phyloP scores from a whole-genome alignment of 2,113 vertebrate species.

The Melanostigma gelatinosum region DNA sequence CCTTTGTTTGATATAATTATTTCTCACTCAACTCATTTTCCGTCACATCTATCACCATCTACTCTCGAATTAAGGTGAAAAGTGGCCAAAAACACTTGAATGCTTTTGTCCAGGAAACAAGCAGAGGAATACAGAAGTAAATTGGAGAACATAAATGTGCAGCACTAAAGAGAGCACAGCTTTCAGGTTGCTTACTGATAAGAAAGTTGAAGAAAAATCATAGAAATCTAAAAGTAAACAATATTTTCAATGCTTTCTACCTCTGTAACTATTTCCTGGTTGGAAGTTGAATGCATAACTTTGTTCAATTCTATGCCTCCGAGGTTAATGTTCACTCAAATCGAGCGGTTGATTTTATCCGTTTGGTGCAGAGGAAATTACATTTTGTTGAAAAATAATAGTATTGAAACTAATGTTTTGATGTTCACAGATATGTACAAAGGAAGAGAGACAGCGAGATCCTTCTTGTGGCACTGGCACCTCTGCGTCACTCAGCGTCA shows the following conservation, averaged over 20 bases:
- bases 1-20: too few species aligned
- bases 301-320: neutral
- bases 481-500: too few species aligned
- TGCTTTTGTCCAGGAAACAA: neutral
- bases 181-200: neutral
- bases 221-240: neutral
- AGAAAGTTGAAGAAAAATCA: neutral
- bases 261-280: neutral
- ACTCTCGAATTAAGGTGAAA: neutral
- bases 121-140: neutral
- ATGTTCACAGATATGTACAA: conserved; percentile 13
- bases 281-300: neutral
- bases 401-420: neutral
- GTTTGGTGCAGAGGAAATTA: neutral
- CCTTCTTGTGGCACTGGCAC: too few species aligned
- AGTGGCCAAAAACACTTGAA: neutral
- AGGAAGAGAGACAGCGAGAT: too few species aligned
- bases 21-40: too few species aligned
- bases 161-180: neutral
- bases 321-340: neutral
- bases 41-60: neutral
- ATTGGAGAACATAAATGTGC: neutral
- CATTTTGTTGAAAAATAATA: neutral
- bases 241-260: neutral
- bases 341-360: neutral